phyloP scores from a whole-genome alignment of 2,113 vertebrate genomes.

The Hypanus sabinus region DNA sequence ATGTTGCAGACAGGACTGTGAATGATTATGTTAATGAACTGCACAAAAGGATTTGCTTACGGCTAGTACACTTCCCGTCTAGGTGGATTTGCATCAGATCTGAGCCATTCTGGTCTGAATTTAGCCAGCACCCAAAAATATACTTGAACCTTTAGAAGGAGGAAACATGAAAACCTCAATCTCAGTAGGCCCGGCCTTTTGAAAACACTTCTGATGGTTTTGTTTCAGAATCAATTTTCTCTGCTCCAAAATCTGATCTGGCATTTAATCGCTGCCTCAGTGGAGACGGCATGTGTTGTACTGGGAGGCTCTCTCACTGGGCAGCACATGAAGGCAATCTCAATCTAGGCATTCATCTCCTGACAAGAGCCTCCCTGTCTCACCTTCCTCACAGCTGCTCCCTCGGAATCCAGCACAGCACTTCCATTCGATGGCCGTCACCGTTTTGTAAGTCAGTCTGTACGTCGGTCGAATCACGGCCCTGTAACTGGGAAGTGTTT shows the following conservation, averaged over 20 bases:
- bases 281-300: not conserved
- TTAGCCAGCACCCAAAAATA: not conserved
- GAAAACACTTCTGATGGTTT: not conserved
- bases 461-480: constrained; percentile 77
- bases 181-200: not conserved
- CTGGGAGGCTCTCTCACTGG: not conserved
- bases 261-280: not conserved
- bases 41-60: not conserved
- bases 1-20: not conserved
- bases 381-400: constrained; percentile 76
- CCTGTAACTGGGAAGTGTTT: constrained; percentile 68
- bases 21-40: not conserved
- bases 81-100: not conserved
- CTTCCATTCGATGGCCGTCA: constrained; percentile 82
- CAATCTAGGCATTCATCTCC: not conserved
- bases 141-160: not conserved
- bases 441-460: constrained; percentile 77
- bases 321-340: not conserved
- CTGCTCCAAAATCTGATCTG: not conserved
- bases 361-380: not conserved
- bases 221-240: not conserved
- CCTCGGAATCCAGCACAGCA: constrained; percentile 81
- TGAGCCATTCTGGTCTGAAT: not conserved
- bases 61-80: not conserved
- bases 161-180: not conserved